Evolutionary conservation across 2,888 invertebrate species (phyloP).

Genomic region (Galerucella pusilla): DNA sequence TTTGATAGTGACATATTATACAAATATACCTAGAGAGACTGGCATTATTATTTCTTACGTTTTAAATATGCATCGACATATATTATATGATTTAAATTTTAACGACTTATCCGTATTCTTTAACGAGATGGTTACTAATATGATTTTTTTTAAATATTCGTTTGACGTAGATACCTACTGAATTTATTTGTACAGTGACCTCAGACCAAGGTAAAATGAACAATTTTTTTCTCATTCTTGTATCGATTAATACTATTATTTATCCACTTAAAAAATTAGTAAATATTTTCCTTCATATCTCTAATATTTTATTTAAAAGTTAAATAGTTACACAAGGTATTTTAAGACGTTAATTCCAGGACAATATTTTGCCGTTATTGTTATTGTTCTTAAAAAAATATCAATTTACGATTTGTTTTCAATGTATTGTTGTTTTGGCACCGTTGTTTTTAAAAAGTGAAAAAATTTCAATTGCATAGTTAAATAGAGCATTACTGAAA

Average conservation of each 20-base stretch:
- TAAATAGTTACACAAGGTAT: neutral
- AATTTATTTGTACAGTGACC: constrained; percentile 22
- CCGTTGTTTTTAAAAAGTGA: neutral
- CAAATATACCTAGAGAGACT: neutral
- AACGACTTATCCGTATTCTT: constrained; percentile 11
- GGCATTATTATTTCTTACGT: constrained; percentile 1
- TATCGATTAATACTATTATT: constrained; percentile 3
- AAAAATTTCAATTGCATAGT: neutral
- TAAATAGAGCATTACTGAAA: neutral
- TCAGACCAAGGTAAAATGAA: constrained; percentile 21
- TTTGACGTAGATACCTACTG: constrained; percentile 19
- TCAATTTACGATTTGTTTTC: neutral
- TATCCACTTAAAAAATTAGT: neutral
- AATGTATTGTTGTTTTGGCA: constrained; percentile 1
- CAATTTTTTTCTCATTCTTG: constrained; percentile 20
- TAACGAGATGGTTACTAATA: constrained; percentile 11
- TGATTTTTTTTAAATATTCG: constrained; percentile 31
- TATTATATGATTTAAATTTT: too few relatives aligned
- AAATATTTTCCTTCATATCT: constrained; percentile 3
- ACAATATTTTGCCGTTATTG: neutral
- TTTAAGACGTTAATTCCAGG: neutral
- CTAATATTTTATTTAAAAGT: neutral
- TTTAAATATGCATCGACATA: neutral
- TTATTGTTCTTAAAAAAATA: neutral
- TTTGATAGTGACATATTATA: neutral